These are phyloP conservation scores for Pseudomyrmex concolor DNA, from an alignment of 1,140 invertebrate species.

Conservation along the genomic window DNA sequence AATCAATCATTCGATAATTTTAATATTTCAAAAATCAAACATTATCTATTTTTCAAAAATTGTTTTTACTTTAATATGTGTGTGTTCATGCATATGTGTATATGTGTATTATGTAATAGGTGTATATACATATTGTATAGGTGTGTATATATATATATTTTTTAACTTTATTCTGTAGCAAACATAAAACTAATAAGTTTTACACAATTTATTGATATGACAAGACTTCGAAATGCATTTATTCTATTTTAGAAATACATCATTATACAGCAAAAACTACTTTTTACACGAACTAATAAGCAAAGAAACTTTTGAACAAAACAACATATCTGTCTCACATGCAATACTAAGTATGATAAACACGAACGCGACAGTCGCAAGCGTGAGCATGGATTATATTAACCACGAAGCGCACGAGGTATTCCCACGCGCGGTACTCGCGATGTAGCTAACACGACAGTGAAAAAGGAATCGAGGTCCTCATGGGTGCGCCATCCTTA, in stretches of 20 bases:
- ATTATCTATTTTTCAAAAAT: background rate
- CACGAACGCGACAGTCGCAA: constrained; percentile 28
- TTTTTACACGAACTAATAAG: background rate
- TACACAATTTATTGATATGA: background rate
- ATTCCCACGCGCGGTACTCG: constrained; percentile 20
- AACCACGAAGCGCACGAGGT: constrained; percentile 30
- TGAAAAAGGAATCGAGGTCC: constrained; percentile 61
- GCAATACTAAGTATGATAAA: constrained; percentile 22
- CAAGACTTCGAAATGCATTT: background rate
- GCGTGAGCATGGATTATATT: constrained; percentile 25
- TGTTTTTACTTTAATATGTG: background rate
- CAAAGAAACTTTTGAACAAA: background rate
- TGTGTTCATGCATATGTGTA: background rate
- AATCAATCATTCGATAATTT: constrained; percentile 17
- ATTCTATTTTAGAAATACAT: no score
- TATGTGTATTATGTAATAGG: no score
- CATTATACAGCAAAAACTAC: background rate
- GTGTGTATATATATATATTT: no score
- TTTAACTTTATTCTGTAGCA: no score
- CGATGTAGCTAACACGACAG: constrained; percentile 21
- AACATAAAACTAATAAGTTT: background rate
- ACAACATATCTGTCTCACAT: background rate
- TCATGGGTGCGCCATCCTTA: constrained; percentile 66
- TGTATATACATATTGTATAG: no score
- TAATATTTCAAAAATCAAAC: constrained; percentile 11